Base-by-base conservation (phyloP, 2,113 vertebrate genomes). In the Pomatostomus ruficeps region DNA sequence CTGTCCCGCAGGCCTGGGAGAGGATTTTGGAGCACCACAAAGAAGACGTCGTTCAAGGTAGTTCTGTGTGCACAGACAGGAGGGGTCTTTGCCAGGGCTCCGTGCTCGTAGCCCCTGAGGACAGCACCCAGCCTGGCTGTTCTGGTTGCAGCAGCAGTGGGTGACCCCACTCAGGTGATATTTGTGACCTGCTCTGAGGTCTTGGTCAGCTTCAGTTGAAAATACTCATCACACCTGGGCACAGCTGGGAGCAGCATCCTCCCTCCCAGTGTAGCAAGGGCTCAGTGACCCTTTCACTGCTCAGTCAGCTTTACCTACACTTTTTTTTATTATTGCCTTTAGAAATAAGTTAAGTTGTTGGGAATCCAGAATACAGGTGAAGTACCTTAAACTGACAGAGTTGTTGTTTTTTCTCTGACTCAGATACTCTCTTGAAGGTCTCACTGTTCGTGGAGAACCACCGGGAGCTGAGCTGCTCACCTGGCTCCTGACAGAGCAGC, bases 401-500 rank as follows among this genome's bases (percentile, higher is more conserved):
- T 59, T 38, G 51, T 7, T 51, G 76, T n/a, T 95, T 31, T 77
- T 59, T 76, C 31, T 89, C 78, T 33, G 29, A 95, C 97, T 45
- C 96, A 99, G 99, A 99, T 93, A 75, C 91, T 1, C 96, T 99
- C 26, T 90, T 98, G 81, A 98, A 97, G 92, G 97, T 99, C 40
- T 98, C 98, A 11, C 98, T 99, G 94, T 99, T 99, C 43, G 65
- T 98, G 95, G 98, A 98, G 63, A 97, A 98, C 19, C 91, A 97
- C 31, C 89, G 15, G 52, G 88, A 89, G 75, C 33, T 57, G 61
- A 57, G 21, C 52, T 81, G 85, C 71, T 73, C 26, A 12, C 28
- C 71, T 66, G 61, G 65, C 36, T 70, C 83, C 55, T 57, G 67
- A 81, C 46, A 25, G 43, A n/a, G 36, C 59, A 23, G 38, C 51